Evolutionary conservation across 2,888 invertebrate genomes (phyloP), one percentile per base, ranked within the genome.

Genomic region (Microctonus brassicae): DNA sequence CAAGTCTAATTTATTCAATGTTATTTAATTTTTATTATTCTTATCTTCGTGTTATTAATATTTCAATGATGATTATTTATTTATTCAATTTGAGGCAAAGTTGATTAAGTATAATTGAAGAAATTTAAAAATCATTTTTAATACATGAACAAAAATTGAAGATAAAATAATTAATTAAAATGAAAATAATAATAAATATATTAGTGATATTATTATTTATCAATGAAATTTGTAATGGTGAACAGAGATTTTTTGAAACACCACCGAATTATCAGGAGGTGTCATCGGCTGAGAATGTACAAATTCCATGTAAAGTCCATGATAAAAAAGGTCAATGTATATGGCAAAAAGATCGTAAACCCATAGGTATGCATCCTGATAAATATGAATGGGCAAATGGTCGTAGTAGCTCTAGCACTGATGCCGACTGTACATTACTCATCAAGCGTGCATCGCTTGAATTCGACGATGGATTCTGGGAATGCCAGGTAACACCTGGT

Each of bases 331-430:
- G 97, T 55, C 92, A 94, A 73, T 97, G 97, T 86, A 94, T 95
- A 7, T 97, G 97, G 97, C 96, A 97, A 87, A 96, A 96, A 88
- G 96, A 97, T 89, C 94, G 95, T 5, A 91, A 95, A 93, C 95
- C 95, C 6, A 94, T 96, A 77, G 95, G 95, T 69, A 94, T 95
- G 87, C 95, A 95, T 86, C 91, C 92, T 47, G 94, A 94, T 77
- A 97, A 97, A 88, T 96, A 96, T 90, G 96, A 96, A 88, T 96
- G 95, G 95, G 92, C 92, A 10, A 92, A 92, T 67, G 91, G 91
- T 73, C 88, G 88, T 4, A 82, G 82, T 1, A 94, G 94, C 26
- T 57, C 57, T 36, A 34, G 47, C 4, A 57, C 22, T 47, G 66
- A 71, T 71, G 52, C 66, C 6, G 97, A 97, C 88, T 97, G 97